These are phyloP conservation scores for Astreopora myriophthalma DNA, from an alignment of 64 coral and sea anemone species.

Conservation along the genomic window DNA sequence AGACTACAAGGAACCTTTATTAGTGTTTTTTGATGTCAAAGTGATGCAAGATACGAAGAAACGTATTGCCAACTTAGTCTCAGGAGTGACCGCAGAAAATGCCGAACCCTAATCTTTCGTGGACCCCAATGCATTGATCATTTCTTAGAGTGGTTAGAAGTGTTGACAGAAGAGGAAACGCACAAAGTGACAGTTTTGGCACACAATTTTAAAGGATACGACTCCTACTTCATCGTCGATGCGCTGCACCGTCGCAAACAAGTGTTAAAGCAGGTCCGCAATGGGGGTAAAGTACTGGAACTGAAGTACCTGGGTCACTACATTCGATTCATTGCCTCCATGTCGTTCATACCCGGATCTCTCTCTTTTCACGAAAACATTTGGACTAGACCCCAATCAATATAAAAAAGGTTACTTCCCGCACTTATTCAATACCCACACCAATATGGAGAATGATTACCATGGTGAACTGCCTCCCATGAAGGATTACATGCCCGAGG, in stretches of 20 bases:
- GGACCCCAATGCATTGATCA: neutral
- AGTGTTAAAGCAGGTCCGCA: neutral
- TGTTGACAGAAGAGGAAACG: neutral
- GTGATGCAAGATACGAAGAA: conserved; percentile 7
- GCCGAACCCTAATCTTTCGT: neutral
- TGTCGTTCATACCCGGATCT: neutral
- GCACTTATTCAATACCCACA: no score
- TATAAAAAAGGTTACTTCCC: neutral
- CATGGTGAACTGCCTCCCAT: no score
- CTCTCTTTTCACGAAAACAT: no score
- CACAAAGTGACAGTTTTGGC: neutral
- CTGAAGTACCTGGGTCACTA: neutral
- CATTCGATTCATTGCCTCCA: neutral
- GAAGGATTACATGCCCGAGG: no score
- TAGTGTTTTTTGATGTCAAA: conserved; percentile 48
- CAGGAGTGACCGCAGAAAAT: neutral
- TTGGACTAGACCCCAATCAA: neutral
- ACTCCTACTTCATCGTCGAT: no score
- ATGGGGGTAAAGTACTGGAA: conserved; percentile 10
- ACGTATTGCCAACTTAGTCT: conserved; percentile 7
- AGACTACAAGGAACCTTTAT: neutral
- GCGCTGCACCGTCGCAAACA: no score
- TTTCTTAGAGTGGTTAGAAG: conserved; percentile 36
- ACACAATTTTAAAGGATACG: no score
- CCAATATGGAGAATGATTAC: no score